Evolutionary conservation across 2,797 vertebrate genomes (phyloP).

Genomic region (Botia almorhae): DNA sequence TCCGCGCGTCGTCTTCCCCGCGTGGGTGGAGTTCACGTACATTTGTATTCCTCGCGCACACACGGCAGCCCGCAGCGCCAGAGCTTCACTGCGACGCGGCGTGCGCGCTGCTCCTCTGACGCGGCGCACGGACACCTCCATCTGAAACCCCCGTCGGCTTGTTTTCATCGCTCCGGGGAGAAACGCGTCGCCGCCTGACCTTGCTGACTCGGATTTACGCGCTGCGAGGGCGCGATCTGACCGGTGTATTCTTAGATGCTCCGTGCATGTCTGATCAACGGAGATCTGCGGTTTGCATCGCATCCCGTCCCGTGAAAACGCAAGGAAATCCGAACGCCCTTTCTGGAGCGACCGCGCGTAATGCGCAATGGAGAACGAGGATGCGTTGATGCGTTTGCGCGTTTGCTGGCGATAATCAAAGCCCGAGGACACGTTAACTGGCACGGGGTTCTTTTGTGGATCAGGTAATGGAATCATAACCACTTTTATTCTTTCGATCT

Average conservation of each 20-base stretch:
- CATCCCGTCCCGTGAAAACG: conserved; percentile 14
- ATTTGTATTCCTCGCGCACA: conserved; percentile 41
- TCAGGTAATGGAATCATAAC: neutral
- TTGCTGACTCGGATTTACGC: conserved; percentile 16
- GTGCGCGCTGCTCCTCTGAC: neutral
- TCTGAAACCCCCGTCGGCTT: conserved; percentile 19
- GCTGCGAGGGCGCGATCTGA: neutral
- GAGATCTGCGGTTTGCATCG: neutral
- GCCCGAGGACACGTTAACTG: neutral
- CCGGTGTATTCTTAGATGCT: neutral
- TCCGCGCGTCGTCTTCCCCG: too few species aligned
- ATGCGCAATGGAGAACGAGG: neutral
- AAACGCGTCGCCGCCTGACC: too few species aligned
- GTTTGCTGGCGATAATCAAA: neutral
- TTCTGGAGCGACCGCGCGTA: conserved; percentile 2
- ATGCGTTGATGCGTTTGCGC: neutral
- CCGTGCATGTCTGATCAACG: neutral
- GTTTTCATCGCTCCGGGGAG: conserved; percentile 33
- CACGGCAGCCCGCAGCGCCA: conserved; percentile 28
- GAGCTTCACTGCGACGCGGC: neutral
- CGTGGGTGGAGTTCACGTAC: conserved; percentile 49
- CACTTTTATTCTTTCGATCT: neutral
- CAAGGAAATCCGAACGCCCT: conserved; percentile 36
- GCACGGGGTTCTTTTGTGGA: conserved; percentile 13
- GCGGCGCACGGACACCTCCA: conserved; percentile 32